phyloP scores from a whole-genome alignment of 2,113 vertebrate species.

The Semicossyphus pulcher region DNA sequence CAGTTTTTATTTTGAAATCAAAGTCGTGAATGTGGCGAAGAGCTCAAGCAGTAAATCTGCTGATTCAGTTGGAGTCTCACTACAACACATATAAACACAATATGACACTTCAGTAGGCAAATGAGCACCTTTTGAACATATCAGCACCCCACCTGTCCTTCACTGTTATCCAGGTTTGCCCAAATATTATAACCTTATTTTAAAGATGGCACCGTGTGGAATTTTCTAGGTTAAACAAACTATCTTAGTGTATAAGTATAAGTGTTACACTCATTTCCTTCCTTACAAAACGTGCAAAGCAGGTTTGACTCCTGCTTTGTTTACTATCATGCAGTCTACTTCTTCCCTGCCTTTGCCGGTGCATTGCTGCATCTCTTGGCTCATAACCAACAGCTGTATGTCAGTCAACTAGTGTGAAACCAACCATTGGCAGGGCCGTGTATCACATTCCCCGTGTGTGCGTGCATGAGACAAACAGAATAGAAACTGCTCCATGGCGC shows the following conservation, averaged over 20 bases:
- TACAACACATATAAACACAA: slow-evolving; percentile 3
- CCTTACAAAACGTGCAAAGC: too few relatives aligned
- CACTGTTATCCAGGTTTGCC: too few relatives aligned
- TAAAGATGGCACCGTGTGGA: too few relatives aligned
- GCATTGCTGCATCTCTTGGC: not conserved
- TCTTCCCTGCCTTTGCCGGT: not conserved
- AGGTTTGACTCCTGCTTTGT: too few relatives aligned
- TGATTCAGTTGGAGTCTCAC: not conserved
- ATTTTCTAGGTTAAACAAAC: too few relatives aligned
- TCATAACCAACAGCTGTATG: not conserved
- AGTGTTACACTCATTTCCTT: too few relatives aligned
- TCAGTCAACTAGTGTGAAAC: not conserved
- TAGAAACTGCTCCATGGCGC: too few relatives aligned
- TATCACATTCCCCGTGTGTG: not conserved
- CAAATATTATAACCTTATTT: too few relatives aligned
- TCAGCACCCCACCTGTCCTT: too few relatives aligned
- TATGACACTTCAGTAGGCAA: not conserved
- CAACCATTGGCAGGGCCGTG: not conserved
- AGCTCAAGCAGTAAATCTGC: slow-evolving; percentile 2
- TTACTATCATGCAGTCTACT: not conserved
- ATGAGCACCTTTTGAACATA: not conserved
- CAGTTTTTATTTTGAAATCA: slow-evolving; percentile 37
- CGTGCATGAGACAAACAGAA: not conserved
- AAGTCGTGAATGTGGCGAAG: slow-evolving; percentile 19
- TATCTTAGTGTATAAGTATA: too few relatives aligned